A percentile compares a stretch with the other conserved stretches of the same genome.
Evolutionary conservation across 2,888 invertebrate species (phyloP).

Genomic region (Parelbella ahira): DNA sequence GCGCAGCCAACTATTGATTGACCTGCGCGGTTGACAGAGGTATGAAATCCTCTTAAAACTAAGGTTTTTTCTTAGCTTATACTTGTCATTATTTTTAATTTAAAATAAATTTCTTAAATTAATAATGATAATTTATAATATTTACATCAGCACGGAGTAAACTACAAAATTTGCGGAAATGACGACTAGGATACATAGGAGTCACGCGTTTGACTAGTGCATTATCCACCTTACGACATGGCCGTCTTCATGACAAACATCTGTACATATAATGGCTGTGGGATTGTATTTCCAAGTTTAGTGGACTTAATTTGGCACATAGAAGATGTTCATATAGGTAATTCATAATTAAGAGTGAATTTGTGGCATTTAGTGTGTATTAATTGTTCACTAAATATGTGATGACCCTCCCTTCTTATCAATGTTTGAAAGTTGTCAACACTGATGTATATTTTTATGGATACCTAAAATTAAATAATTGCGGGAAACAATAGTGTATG

Average conservation of each 20-base stretch:
- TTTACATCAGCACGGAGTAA: too few species aligned
- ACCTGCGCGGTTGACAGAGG: slow-evolving; percentile 52
- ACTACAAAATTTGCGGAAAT: too few species aligned
- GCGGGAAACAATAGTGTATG: slow-evolving; percentile 33
- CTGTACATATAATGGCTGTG: slow-evolving; percentile 94
- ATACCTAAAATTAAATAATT: slow-evolving; percentile 35
- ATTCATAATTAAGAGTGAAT: slow-evolving; percentile 48
- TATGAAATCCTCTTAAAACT: slow-evolving; percentile 39
- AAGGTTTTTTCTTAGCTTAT: slow-evolving; percentile 15
- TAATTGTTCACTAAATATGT: slow-evolving; percentile 46
- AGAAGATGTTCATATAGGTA: slow-evolving; percentile 93
- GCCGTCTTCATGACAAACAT: slow-evolving; percentile 94
- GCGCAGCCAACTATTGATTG: slow-evolving; percentile 68
- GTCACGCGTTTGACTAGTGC: slow-evolving; percentile 60
- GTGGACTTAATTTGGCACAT: slow-evolving; percentile 92
- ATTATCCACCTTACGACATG: slow-evolving; percentile 81
- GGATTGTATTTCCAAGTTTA: slow-evolving; percentile 89
- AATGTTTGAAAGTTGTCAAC: slow-evolving; percentile 68
- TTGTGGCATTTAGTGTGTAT: slow-evolving; percentile 25
- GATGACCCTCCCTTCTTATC: slow-evolving; percentile 62
- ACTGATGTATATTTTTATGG: slow-evolving; percentile 52
- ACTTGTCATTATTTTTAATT: too few species aligned
- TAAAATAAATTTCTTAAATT: too few species aligned
- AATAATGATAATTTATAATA: too few species aligned
- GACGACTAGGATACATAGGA: too few species aligned